Conservation (phyloP, 1,140 invertebrate species). For the Meloidogyne floridensis region DNA sequence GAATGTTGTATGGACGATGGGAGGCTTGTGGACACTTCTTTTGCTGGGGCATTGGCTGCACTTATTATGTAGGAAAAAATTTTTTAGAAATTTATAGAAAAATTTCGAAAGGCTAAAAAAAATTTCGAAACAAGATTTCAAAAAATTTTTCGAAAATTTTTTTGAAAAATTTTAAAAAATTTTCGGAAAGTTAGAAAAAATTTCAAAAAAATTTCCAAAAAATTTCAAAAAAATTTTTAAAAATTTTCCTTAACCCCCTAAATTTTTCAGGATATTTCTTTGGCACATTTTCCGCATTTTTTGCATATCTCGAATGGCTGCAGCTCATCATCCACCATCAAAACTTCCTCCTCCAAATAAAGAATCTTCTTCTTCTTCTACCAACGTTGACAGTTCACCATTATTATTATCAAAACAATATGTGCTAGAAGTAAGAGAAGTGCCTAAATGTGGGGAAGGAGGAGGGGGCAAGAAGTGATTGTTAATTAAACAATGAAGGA, state of each 20-base stretch:
- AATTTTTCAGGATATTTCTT: neutral
- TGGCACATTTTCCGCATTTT: neutral
- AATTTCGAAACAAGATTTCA: too few relatives aligned
- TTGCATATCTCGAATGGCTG: slow-evolving; percentile 8
- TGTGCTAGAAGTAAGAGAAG: neutral
- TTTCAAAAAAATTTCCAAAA: too few relatives aligned
- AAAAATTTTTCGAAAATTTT: too few relatives aligned
- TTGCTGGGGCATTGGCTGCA: neutral
- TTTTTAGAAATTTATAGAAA: too few relatives aligned
- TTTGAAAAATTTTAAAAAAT: too few relatives aligned
- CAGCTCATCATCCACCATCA: neutral
- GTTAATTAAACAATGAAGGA: too few relatives aligned
- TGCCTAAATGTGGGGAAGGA: neutral
- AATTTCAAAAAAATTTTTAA: neutral
- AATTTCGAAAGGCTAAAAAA: too few relatives aligned
- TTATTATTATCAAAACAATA: neutral
- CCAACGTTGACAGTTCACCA: neutral
- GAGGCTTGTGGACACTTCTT: neutral
- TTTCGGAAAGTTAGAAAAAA: too few relatives aligned
- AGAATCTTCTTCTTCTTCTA: neutral
- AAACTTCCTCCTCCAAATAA: neutral
- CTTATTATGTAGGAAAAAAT: neutral
- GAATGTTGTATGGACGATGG: neutral
- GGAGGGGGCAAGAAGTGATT: too few relatives aligned
- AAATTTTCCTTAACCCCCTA: neutral